These are phyloP conservation scores for Holcopasites calliopsidis DNA, from an alignment of 1,140 invertebrate genomes.

Conservation along the genomic window DNA sequence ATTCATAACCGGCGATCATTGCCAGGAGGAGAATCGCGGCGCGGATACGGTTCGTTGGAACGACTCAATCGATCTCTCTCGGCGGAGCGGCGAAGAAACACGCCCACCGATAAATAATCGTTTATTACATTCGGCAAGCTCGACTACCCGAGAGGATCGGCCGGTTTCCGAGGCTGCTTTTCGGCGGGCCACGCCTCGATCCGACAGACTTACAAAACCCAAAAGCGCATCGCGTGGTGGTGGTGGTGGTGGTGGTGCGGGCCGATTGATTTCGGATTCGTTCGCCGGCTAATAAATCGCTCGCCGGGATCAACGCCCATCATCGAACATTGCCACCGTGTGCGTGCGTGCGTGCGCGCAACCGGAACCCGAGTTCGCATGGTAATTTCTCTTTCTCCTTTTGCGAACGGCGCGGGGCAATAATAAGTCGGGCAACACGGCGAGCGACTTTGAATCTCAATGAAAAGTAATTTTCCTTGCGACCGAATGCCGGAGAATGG, in stretches of 20 bases:
- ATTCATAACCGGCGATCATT: constrained; percentile 33
- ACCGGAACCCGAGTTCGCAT: constrained; percentile 12
- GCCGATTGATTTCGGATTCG: constrained; percentile 31
- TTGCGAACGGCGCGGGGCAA: not conserved
- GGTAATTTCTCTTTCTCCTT: constrained; percentile 21
- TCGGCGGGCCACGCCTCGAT: constrained; percentile 31
- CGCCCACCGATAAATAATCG: constrained; percentile 48
- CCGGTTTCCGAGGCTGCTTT: not conserved
- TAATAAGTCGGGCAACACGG: constrained; percentile 22
- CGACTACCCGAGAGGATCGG: constrained; percentile 2
- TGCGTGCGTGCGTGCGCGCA: too few relatives aligned
- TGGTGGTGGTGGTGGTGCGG: too few relatives aligned
- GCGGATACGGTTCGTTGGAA: constrained; percentile 11
- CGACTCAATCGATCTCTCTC: constrained; percentile 40
- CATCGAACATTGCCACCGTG: not conserved
- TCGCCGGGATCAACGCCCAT: constrained; percentile 27
- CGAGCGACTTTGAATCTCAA: constrained; percentile 39
- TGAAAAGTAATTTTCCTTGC: constrained; percentile 33
- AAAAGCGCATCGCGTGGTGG: not conserved
- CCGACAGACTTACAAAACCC: not conserved
- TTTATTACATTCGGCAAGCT: constrained; percentile 29
- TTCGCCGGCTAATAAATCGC: constrained; percentile 22
- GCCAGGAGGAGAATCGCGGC: not conserved
- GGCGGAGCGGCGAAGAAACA: constrained; percentile 9
- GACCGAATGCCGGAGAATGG: not conserved